Conservation (phyloP, 1,140 invertebrate genomes). For the Triops cancriformis region DNA sequence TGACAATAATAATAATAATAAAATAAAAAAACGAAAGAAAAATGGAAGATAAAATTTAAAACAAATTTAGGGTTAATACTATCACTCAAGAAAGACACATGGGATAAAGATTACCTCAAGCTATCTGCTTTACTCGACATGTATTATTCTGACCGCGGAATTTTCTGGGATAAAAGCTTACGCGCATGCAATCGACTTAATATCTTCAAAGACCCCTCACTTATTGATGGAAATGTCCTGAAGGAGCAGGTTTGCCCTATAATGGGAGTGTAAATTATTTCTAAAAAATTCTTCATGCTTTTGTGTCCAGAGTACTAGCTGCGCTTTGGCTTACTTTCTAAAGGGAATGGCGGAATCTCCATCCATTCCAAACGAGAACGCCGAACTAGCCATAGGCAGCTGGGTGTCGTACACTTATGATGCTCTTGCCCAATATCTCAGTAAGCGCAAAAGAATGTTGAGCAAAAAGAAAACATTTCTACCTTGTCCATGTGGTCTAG, state of each 20-base stretch:
- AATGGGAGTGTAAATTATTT: slow-evolving; percentile 42
- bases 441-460: background rate
- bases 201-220: slow-evolving; percentile 44
- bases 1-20: background rate
- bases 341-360: slow-evolving; percentile 17
- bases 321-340: slow-evolving; percentile 10
- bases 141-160: slow-evolving; percentile 61
- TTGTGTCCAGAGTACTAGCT: slow-evolving; percentile 29
- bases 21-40: background rate
- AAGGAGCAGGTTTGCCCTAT: slow-evolving; percentile 38
- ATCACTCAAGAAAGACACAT: slow-evolving; percentile 41
- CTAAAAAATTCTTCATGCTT: slow-evolving; percentile 21
- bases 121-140: slow-evolving; percentile 65
- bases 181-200: slow-evolving; percentile 58
- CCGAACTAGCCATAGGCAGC: background rate
- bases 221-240: slow-evolving; percentile 38
- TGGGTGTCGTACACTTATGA: background rate
- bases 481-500: background rate
- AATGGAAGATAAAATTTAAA: background rate
- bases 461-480: background rate
- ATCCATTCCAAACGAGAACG: background rate
- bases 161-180: slow-evolving; percentile 45
- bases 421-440: background rate
- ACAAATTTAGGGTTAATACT: slow-evolving; percentile 27
- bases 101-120: slow-evolving; percentile 37